Evolutionary conservation across 2,888 invertebrate genomes (phyloP), one percentile per base, ranked within the genome.

Genomic region (Bellardia bayeri): DNA sequence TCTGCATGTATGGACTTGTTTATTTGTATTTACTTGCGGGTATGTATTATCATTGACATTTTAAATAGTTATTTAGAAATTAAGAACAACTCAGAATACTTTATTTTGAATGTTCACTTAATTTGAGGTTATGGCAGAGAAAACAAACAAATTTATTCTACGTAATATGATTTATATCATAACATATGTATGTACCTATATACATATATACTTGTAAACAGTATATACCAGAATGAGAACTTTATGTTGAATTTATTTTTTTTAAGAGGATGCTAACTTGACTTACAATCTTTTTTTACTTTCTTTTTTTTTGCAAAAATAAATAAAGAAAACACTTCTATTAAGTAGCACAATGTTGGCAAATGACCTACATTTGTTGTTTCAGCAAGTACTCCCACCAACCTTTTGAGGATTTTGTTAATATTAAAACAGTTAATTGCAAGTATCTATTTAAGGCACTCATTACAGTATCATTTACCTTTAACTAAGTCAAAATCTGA

Each of bases 21-120:
- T 58, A 8, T 56, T 7, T 30, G 30, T 68, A 23, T 68, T 14
- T 68, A 1, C 16, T 13, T 68, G 3, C 16, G 13, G 23, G 54
- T 68, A 14, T 42, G 54, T 68, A 14, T 42, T 56, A 16, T 33
- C 16, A 68, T 69, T 56, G 75, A 81, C 75, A 69, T 63, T 75
- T 69, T 56, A 66, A 71, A 76, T 49, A 76, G 37, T 72, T 56
- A 76, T 81, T 82, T 76, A 8, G 49, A 76, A 81, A 76, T 85
- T 81, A 82, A 58, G 45, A 16, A 58, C 42, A 49, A 42, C 16
- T 71, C 40, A 16, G 23, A 30, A 51, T 71, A 61, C 4, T 71
- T 42, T 63, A 30, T 58, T 68, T 51, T 8, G 58, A 40, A 68
- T 61, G 61, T 58, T 58, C 56, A 58, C n/a, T 64, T 81, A 81